Percentiles rank a stretch among this genome's conserved stretches.
Evolutionary conservation across 2,113 vertebrate species (phyloP).

Genomic region (Setophaga coronata): DNA sequence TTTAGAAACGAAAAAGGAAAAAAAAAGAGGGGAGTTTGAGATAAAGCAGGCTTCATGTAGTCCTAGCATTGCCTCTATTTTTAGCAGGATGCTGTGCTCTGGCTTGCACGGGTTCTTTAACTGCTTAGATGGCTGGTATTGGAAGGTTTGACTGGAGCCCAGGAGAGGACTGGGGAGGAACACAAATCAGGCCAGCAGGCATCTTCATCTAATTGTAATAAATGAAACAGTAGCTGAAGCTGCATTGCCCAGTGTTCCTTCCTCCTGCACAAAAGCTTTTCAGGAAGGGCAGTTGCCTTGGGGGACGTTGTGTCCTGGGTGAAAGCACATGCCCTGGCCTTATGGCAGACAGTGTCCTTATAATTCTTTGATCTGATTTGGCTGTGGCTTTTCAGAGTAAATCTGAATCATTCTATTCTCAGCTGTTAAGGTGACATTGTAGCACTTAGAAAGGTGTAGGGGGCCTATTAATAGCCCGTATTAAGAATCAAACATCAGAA

Average conservation of each 20-base stretch:
- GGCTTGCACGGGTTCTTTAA: slow-evolving; percentile 30
- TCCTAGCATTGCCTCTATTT: slow-evolving; percentile 53
- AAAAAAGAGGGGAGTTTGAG: not conserved
- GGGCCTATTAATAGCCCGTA: not conserved
- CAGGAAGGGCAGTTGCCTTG: slow-evolving; percentile 34
- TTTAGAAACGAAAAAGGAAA: slow-evolving; percentile 22
- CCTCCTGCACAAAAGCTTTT: slow-evolving; percentile 23
- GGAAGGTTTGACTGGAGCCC: slow-evolving; percentile 1
- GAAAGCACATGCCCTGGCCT: slow-evolving; percentile 57
- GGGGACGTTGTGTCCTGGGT: slow-evolving; percentile 40
- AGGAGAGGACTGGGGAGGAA: not conserved
- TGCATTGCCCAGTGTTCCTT: not conserved
- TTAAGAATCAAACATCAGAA: not conserved
- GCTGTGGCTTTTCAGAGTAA: slow-evolving; percentile 62
- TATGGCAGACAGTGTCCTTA: slow-evolving; percentile 54
- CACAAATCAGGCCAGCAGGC: slow-evolving; percentile 19
- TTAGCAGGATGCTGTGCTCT: slow-evolving; percentile 55
- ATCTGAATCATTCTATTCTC: slow-evolving; percentile 62
- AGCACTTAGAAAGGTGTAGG: not conserved
- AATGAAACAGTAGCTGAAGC: not conserved
- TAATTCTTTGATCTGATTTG: slow-evolving; percentile 74
- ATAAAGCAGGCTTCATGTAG: slow-evolving; percentile 46
- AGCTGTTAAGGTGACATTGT: slow-evolving; percentile 61
- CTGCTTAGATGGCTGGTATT: slow-evolving; percentile 22
- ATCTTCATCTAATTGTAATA: slow-evolving; percentile 31